These are phyloP conservation scores for Phrynosoma platyrhinos DNA, from an alignment of 2,113 vertebrate genomes.

Conservation along the genomic window DNA sequence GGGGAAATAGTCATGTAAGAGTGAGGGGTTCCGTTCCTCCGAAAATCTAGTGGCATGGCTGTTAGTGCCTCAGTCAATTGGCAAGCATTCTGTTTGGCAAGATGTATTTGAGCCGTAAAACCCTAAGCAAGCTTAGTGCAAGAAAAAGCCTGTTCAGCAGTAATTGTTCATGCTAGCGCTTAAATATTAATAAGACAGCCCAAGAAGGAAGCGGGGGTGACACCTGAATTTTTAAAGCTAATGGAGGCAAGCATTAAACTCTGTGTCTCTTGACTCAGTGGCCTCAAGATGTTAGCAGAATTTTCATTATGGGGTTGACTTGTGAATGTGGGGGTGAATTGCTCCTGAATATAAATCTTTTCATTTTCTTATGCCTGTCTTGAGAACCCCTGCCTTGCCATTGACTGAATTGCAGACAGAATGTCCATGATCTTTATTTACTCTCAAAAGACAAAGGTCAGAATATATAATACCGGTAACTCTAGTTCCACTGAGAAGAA, in stretches of 20 bases:
- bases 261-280: neutral
- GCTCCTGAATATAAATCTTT: neutral
- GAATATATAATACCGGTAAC: no score
- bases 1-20: neutral
- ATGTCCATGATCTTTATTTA: neutral
- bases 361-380: neutral
- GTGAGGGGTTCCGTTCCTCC: neutral
- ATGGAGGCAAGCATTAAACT: slow-evolving; percentile 14
- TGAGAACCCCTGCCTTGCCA: neutral
- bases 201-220: neutral
- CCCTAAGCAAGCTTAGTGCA: neutral
- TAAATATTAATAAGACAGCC: slow-evolving; percentile 38
- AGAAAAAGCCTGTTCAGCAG: slow-evolving; percentile 8
- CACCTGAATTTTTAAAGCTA: slow-evolving; percentile 34
- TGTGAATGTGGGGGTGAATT: neutral
- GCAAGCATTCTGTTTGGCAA: neutral
- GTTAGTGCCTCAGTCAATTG: neutral
- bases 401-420: neutral
- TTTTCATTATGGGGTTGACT: neutral
- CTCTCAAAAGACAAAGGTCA: neutral
- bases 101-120: neutral
- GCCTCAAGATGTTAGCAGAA: neutral
- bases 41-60: neutral
- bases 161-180: neutral
- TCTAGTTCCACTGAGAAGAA: neutral